These are phyloP conservation scores for Drosophila setosimentum DNA, from an alignment of 2,888 invertebrate genomes.

Conservation along the genomic window DNA sequence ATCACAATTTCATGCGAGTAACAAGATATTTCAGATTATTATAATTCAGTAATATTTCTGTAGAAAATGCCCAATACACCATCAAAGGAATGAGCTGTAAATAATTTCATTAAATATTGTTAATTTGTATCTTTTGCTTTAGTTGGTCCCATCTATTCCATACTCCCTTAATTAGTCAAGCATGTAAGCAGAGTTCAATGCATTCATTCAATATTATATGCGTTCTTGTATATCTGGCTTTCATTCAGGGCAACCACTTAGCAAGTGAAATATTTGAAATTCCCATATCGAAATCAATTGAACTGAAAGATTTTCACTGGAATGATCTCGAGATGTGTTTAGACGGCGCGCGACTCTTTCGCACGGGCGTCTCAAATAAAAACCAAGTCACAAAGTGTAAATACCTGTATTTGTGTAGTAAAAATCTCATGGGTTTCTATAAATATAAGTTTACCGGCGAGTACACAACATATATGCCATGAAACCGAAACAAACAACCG, in stretches of 20 bases:
- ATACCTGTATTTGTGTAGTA: conserved; percentile 18
- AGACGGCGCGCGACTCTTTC: conserved; percentile 52
- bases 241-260: conserved; percentile 60
- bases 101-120: neutral
- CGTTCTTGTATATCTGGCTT: conserved; percentile 4
- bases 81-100: neutral
- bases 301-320: conserved; percentile 43
- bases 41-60: neutral
- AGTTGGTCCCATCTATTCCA: neutral
- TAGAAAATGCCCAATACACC: neutral
- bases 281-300: conserved; percentile 55
- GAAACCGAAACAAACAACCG: conserved; percentile 71
- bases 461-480: conserved; percentile 52
- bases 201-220: conserved; percentile 44
- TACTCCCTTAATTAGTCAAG: neutral
- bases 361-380: conserved; percentile 32
- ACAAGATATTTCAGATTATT: neutral
- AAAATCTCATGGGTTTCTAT: conserved; percentile 64
- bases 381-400: conserved; percentile 37
- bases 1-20: neutral
- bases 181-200: neutral
- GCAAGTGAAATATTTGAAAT: conserved; percentile 60
- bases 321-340: conserved; percentile 53
- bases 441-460: conserved; percentile 52
- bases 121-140: neutral